Evolutionary conservation across 1,140 invertebrate species (phyloP), one percentile per base, ranked within the genome.

Genomic region (Cyphomyrmex costatus): DNA sequence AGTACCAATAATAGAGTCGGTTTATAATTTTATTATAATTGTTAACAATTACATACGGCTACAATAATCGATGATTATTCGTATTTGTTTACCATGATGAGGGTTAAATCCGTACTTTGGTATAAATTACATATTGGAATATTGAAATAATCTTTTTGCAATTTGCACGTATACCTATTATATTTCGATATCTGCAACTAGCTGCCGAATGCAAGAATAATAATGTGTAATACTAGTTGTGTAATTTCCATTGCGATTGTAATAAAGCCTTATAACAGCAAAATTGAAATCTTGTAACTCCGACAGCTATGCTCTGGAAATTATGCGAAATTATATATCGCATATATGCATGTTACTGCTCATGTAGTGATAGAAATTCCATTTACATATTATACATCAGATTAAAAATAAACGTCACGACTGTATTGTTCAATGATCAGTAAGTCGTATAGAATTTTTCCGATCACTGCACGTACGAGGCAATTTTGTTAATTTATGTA

Each of bases 11-110:
- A 49, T 19, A 46, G 46, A 56, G 7, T 58, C 16, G 30, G n/a
- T 53, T 66, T 53, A n/a, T n/a, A 66, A 79, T 79, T 79, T 79
- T 51, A 66, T 79, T 79, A 33, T 3, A 68, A 33, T 53, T 33
- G 61, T 79, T 66, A 68, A 36, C 16, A 58, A 42, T 4, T 56
- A n/a, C n/a, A 68, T 24, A 24, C 30, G 49, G 19, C n/a, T 6
- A 19, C 24, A 27, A 1, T 12, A 51, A 78, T 68, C n/a, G 46
- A 68, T 63, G 10, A 27, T 77, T 24, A 73, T 27, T 19, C 3
- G 21, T 24, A 21, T 82, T 19, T 24, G 46, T 56, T 79, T 36
- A 33, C 21, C 19, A 53, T 30, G 21, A 42, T 53, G 30, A 5
- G 16, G 6, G 71, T 56, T 80, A 70, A 42, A 58, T 70, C 14